Percentiles rank a stretch among this genome's conserved stretches.
phyloP scores from a whole-genome alignment of 2,797 vertebrate species.

The Peromyscus nudipes region DNA sequence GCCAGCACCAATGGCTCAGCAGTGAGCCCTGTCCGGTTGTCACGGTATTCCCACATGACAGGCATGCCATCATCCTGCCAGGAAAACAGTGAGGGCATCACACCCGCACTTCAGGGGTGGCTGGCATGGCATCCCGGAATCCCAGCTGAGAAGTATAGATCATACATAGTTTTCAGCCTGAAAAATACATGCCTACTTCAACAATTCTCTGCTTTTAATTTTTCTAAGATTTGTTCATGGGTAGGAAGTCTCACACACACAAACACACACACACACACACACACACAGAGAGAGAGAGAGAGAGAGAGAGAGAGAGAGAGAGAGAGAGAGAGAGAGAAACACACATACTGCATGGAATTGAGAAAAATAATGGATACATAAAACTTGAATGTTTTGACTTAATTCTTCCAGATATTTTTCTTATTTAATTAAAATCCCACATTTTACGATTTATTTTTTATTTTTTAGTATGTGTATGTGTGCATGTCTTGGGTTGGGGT shows the following conservation, averaged over 20 bases:
- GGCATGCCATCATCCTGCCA: neutral
- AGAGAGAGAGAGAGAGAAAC: no score
- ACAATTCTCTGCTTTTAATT: neutral
- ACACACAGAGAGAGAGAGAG: no score
- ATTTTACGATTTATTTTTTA: neutral
- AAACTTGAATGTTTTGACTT: neutral
- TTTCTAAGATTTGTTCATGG: slow-evolving; percentile 21
- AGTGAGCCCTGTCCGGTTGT: neutral
- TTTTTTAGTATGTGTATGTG: neutral
- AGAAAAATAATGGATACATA: slow-evolving; percentile 2
- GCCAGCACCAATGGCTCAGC: neutral
- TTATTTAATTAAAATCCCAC: neutral
- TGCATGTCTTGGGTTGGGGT: neutral
- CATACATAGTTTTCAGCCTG: neutral
- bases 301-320: no score
- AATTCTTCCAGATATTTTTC: neutral
- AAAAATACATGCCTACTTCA: neutral
- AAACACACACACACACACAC: no score
- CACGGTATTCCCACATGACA: neutral
- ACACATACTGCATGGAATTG: neutral
- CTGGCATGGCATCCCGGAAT: neutral
- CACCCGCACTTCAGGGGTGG: neutral
- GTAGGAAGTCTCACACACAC: neutral
- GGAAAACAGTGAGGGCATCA: slow-evolving; percentile 1
- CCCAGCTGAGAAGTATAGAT: slow-evolving; percentile 49